Evolutionary conservation across 2,113 vertebrate genomes (phyloP).

Genomic region (Lethenteron reissneri): DNA sequence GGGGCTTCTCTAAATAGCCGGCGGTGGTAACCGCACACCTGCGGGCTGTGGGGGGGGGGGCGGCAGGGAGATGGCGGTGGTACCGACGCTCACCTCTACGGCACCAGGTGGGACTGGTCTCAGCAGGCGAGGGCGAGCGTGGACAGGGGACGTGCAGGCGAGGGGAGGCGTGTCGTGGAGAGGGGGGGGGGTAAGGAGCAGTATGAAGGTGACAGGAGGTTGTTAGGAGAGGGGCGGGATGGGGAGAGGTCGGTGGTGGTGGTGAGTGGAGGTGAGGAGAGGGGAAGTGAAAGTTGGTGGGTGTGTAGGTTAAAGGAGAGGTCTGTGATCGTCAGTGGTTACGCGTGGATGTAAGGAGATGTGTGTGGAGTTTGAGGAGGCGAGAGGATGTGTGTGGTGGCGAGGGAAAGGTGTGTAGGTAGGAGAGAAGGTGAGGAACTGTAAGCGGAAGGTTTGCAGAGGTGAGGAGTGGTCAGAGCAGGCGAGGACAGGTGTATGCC

Average conservation of each 20-base stretch:
- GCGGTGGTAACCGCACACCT: not conserved
- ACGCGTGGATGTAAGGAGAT: no score
- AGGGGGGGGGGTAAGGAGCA: conserved; percentile 11
- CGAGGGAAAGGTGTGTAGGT: no score
- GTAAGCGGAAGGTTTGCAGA: not conserved
- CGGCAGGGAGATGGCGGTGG: no score
- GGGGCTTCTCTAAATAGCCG: not conserved
- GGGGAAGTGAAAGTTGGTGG: not conserved
- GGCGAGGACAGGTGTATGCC: no score
- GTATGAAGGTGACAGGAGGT: conserved; percentile 15
- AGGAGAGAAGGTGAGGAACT: not conserved
- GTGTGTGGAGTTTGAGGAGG: no score
- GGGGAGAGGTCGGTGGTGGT: not conserved
- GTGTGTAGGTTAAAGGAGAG: no score
- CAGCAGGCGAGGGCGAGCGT: conserved; percentile 15
- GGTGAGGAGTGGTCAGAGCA: no score
- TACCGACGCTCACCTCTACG: conserved; percentile 17
- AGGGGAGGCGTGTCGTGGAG: not conserved
- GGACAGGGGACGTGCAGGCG: conserved; percentile 7
- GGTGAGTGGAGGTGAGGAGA: not conserved
- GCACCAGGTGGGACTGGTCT: conserved; percentile 12
- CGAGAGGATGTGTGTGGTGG: no score
- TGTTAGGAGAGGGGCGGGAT: conserved; percentile 10
- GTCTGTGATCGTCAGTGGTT: no score
- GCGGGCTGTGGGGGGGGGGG: conserved; percentile 9